phyloP scores from a whole-genome alignment of 2,797 vertebrate genomes.

The Leptodactylus fallax region DNA sequence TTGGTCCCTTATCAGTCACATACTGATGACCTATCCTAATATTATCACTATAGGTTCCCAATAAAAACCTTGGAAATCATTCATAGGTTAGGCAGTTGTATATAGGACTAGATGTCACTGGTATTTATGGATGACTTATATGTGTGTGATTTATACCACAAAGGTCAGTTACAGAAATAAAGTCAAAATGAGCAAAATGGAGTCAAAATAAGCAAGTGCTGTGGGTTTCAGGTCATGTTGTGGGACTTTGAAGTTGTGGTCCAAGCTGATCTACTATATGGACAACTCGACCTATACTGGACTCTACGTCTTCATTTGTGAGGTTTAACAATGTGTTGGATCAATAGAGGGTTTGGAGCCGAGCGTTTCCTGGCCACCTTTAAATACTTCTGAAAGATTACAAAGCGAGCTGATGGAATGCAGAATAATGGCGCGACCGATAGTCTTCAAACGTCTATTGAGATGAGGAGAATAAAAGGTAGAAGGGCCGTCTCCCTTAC shows the following conservation, averaged over 20 bases:
- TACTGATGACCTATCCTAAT: too few relatives aligned
- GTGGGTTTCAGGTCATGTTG: background rate
- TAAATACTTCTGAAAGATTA: conserved; percentile 1
- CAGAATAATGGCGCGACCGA: conserved; percentile 14
- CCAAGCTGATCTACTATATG: background rate
- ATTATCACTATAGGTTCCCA: too few relatives aligned
- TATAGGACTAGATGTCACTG: too few relatives aligned
- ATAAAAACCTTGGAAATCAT: too few relatives aligned
- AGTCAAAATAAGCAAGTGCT: background rate
- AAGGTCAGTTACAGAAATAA: too few relatives aligned
- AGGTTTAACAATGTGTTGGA: background rate
- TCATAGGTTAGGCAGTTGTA: too few relatives aligned
- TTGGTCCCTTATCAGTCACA: too few relatives aligned
- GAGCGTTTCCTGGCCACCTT: conserved; percentile 1
- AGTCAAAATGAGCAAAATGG: too few relatives aligned
- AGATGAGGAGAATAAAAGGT: conserved; percentile 38
- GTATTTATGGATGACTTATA: too few relatives aligned
- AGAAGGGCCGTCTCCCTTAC: conserved; percentile 53
- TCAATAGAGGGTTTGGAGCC: background rate
- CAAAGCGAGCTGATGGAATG: background rate
- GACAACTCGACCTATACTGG: background rate
- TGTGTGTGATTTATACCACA: too few relatives aligned
- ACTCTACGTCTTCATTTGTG: background rate
- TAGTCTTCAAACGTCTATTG: conserved; percentile 46
- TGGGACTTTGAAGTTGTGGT: background rate